Conservation (phyloP, 2,113 vertebrate genomes). For the Opisthocomus hoazin region DNA sequence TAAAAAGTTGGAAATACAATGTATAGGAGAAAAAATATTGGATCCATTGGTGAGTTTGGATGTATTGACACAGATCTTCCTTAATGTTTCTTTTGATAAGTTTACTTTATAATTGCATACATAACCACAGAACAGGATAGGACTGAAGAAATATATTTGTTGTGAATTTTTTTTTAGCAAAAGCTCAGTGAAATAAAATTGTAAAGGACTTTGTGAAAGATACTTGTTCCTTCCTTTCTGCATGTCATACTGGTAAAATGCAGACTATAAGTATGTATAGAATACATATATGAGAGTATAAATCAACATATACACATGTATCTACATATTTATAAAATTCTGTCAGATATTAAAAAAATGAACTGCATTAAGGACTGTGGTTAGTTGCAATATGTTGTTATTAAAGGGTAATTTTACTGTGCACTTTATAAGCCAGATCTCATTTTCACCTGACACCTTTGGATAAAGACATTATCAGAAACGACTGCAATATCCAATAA, state of each 20-base stretch:
- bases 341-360: background rate
- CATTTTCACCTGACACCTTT: background rate
- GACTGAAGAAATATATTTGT: background rate
- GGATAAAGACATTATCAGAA: background rate
- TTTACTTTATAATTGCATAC: background rate
- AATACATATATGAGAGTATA: background rate
- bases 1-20: background rate
- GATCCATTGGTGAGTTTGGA: background rate
- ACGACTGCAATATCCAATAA: background rate
- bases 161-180: background rate
- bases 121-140: background rate
- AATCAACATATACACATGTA: accelerated
- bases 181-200: background rate
- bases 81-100: background rate
- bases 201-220: background rate
- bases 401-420: background rate
- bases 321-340: background rate
- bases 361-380: background rate
- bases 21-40: background rate
- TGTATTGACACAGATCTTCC: background rate
- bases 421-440: background rate
- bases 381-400: background rate
- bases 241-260: background rate
- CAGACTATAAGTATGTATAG: background rate
- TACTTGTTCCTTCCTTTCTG: background rate